Evolutionary conservation across 2,797 vertebrate species (phyloP).

Genomic region (Momotus momota): DNA sequence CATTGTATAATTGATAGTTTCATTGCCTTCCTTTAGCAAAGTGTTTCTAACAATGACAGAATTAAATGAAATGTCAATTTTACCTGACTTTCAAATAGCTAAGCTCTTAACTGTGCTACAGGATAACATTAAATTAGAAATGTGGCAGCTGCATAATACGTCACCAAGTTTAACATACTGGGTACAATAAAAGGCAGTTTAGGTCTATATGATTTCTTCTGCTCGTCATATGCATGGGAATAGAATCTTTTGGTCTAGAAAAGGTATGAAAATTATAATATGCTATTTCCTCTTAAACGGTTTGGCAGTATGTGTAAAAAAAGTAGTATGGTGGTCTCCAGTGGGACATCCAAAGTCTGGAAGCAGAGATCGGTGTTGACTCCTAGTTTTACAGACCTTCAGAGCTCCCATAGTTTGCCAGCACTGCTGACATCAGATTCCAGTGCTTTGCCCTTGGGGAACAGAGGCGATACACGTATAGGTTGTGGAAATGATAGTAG

Average conservation of each 20-base stretch:
- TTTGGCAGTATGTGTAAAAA: not conserved
- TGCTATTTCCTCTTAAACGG: not conserved
- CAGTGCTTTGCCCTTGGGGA: not conserved
- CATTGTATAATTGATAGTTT: not conserved
- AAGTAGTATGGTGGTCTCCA: not conserved
- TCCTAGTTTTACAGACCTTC: not conserved
- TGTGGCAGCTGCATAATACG: not conserved
- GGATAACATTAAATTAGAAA: not conserved
- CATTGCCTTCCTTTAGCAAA: not conserved
- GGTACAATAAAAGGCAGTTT: not conserved
- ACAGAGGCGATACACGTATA: not conserved
- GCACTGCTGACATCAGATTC: not conserved
- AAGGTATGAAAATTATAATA: not conserved
- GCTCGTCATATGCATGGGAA: not conserved
- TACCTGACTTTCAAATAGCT: not conserved
- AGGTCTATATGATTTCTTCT: not conserved
- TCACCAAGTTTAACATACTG: not conserved
- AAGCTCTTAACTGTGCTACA: not conserved
- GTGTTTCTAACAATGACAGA: not conserved
- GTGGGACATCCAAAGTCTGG: not conserved
- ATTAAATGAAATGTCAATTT: constrained; percentile 24
- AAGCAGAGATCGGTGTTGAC: not conserved
- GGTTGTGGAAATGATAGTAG: not conserved
- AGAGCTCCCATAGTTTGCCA: not conserved
- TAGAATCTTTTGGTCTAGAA: not conserved